Base-by-base conservation (phyloP, 2,113 vertebrate genomes). In the Riparia riparia region DNA sequence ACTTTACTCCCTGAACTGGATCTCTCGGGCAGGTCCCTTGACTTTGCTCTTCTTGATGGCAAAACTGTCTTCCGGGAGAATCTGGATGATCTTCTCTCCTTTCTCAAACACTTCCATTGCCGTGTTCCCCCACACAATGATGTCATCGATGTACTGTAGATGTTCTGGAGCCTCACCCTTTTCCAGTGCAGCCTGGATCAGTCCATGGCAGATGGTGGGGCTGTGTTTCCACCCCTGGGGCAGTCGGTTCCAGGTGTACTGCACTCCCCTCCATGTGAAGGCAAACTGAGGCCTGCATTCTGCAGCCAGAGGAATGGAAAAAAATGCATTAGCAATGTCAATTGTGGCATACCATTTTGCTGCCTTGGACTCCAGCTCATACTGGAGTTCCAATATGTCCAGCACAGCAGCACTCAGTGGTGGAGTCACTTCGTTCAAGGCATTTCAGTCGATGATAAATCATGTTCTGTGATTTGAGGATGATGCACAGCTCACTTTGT, bases 31-130 rank as follows among this genome's bases (percentile, higher is more conserved):
- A 20, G 22, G 31, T 26, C 39, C 31, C 4, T 56, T 72, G 12
- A 56, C 39, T n/a, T 72, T 54, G 37, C 37, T 41, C 20, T 32
- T 53, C 15, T 32, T 53, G 28, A 24, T 71, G 50, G 37, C 1
- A 2, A 41, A 53, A 0, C 15, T 2, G 1, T 20, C 37, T 71
- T 71, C 5, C 2, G 18, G 29, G 1, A 71, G 50, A 25, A 42
- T 54, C 29, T 25, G 29, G 8, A 32, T 71, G 29, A 42, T 71
- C 2, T 9, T 54, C 12, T 54, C 9, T 14, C 51, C 29, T 72
- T 42, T n/a, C 29, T n/a, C 31, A 26, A 44, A 56, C 2, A n/a
- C 39, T 14, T 72, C 51, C 7, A 10, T 18, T 54, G 53, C 29
- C 3, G 18, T 32, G 29, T 32, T 54, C 7, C 53, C 29, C 18